Conservation (phyloP, 2,113 vertebrate genomes). For the Dromiciops gliroides region DNA sequence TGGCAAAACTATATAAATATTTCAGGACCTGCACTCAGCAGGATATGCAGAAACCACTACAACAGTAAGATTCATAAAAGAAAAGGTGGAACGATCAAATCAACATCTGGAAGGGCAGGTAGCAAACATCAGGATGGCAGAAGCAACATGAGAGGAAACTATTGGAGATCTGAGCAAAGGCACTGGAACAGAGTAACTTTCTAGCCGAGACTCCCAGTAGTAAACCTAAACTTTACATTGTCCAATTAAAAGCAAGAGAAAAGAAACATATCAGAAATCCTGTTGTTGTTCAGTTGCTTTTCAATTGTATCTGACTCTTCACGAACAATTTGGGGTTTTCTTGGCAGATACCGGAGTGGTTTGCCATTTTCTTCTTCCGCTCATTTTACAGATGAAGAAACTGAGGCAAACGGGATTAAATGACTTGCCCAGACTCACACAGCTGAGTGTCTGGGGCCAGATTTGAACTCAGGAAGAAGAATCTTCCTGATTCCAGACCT, state of each 20-base stretch:
- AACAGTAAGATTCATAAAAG: background rate
- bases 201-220: background rate
- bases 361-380: background rate
- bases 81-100: background rate
- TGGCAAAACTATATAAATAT: background rate
- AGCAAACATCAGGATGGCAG: background rate
- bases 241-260: background rate
- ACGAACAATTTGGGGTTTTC: background rate
- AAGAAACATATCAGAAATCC: background rate
- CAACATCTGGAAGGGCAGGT: background rate
- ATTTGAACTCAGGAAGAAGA: background rate
- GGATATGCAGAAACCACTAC: background rate
- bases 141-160: background rate
- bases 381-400: background rate
- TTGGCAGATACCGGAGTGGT: background rate
- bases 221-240: background rate
- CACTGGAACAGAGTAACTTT: background rate
- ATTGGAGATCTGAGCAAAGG: background rate
- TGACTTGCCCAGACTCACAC: background rate
- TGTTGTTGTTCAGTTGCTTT: background rate
- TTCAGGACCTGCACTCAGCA: background rate
- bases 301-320: background rate
- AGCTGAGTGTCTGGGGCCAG: background rate
- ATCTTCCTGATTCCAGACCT: background rate
- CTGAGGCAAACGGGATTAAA: background rate